phyloP scores from a whole-genome alignment of 1,140 invertebrate genomes.

The Bombus balteatus region DNA sequence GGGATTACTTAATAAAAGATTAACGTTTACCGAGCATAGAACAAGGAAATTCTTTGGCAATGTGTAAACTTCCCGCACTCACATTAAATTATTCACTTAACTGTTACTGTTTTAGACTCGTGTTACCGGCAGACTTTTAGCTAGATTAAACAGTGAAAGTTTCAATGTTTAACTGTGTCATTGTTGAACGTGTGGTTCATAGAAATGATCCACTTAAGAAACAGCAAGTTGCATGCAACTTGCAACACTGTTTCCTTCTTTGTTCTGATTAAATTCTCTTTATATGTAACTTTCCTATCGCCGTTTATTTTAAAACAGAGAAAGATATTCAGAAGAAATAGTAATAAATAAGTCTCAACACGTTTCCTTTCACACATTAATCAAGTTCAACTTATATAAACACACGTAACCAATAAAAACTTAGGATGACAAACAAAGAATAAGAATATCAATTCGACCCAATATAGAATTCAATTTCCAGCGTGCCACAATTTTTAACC shows the following conservation, averaged over 20 bases:
- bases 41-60: neutral
- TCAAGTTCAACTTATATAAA: neutral
- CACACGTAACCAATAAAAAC: neutral
- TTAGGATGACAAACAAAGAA: neutral
- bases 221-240: neutral
- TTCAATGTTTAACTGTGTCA: slow-evolving; percentile 17
- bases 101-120: slow-evolving; percentile 7
- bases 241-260: neutral
- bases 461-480: neutral
- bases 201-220: slow-evolving; percentile 23
- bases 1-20: neutral
- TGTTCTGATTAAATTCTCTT: neutral
- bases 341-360: neutral
- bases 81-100: slow-evolving; percentile 19
- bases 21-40: neutral
- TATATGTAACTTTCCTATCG: neutral
- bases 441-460: neutral
- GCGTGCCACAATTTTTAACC: neutral
- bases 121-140: slow-evolving; percentile 4
- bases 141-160: slow-evolving; percentile 23
- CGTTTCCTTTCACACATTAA: neutral
- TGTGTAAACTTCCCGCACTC: neutral
- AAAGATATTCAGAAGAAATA: neutral
- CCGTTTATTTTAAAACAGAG: neutral
- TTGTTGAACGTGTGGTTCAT: slow-evolving; percentile 22